Evolutionary conservation across 2,888 invertebrate species (phyloP).

Genomic region (Rhodophaea formosa): DNA sequence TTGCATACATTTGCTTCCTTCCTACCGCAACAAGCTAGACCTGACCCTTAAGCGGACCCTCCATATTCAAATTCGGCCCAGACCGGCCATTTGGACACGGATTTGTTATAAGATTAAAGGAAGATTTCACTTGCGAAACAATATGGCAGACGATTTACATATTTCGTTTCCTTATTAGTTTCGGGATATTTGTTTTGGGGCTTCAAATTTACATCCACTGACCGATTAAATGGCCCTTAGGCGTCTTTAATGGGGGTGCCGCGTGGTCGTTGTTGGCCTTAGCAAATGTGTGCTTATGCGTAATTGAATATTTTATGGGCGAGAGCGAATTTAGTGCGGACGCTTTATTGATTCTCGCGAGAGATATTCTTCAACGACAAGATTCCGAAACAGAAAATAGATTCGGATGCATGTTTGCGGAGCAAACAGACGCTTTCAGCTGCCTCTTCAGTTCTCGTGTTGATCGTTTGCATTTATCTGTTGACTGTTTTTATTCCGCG

Average conservation of each 20-base stretch:
- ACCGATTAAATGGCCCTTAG: conserved; percentile 82
- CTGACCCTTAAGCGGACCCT: conserved; percentile 73
- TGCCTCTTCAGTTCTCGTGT: conserved; percentile 72
- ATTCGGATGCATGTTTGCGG: conserved; percentile 40
- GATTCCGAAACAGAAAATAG: conserved; percentile 34
- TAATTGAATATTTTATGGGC: conserved; percentile 81
- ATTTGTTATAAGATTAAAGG: conserved; percentile 83
- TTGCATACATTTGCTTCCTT: conserved; percentile 77
- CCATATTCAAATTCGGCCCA: conserved; percentile 76
- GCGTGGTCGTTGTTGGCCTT: conserved; percentile 80
- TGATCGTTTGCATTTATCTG: conserved; percentile 81
- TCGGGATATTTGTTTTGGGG: conserved; percentile 81
- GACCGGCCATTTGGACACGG: conserved; percentile 81
- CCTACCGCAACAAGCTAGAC: conserved; percentile 60
- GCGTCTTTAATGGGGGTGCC: conserved; percentile 81
- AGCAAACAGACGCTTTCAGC: conserved; percentile 64
- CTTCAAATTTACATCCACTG: conserved; percentile 80
- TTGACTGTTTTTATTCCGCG: conserved; percentile 80
- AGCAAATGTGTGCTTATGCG: conserved; percentile 80
- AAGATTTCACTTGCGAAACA: conserved; percentile 82
- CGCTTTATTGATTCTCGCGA: conserved; percentile 64
- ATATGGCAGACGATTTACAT: conserved; percentile 81
- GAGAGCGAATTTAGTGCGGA: conserved; percentile 67
- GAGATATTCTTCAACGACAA: conserved; percentile 35
- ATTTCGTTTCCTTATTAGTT: conserved; percentile 82